Conservation (phyloP, 2,888 invertebrate species). For the Chirona hameri region DNA sequence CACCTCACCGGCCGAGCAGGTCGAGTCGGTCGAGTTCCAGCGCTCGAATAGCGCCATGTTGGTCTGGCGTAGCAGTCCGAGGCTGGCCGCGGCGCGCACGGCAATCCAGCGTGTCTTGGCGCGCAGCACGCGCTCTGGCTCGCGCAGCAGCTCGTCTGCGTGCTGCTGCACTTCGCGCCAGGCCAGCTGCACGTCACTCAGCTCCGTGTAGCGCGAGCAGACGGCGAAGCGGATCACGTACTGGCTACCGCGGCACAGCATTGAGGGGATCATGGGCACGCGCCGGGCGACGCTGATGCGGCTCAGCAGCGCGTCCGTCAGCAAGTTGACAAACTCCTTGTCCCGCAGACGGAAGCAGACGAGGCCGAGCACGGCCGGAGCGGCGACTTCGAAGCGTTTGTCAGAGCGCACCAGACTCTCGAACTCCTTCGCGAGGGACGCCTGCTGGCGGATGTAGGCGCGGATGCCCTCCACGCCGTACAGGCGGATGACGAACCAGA, state of each 20-base stretch:
- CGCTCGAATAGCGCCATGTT: slow-evolving; percentile 1
- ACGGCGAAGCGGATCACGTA: slow-evolving; percentile 86
- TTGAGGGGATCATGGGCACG: neutral
- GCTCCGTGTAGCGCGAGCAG: slow-evolving; percentile 78
- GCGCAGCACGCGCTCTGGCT: neutral
- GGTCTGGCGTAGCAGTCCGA: neutral
- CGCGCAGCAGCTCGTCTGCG: slow-evolving; percentile 59
- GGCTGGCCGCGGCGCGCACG: neutral
- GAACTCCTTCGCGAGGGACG: slow-evolving; percentile 71
- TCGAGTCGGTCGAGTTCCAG: slow-evolving; percentile 5
- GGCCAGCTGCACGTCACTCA: slow-evolving; percentile 74
- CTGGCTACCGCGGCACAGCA: slow-evolving; percentile 53
- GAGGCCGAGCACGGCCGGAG: slow-evolving; percentile 80
- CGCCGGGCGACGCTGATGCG: slow-evolving; percentile 63
- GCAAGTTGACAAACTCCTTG: slow-evolving; percentile 62
- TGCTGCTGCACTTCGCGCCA: slow-evolving; percentile 80
- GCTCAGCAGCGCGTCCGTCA: slow-evolving; percentile 75
- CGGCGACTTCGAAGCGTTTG: slow-evolving; percentile 72
- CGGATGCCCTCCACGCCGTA: slow-evolving; percentile 78
- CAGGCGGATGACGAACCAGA: slow-evolving; percentile 83
- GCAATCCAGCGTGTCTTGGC: neutral
- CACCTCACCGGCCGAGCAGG: neutral
- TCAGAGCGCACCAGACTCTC: slow-evolving; percentile 66
- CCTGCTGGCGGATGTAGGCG: slow-evolving; percentile 68
- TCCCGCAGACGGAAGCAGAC: slow-evolving; percentile 80